phyloP scores from a whole-genome alignment of 1,140 invertebrate genomes.

The Wasmannia auropunctata region DNA sequence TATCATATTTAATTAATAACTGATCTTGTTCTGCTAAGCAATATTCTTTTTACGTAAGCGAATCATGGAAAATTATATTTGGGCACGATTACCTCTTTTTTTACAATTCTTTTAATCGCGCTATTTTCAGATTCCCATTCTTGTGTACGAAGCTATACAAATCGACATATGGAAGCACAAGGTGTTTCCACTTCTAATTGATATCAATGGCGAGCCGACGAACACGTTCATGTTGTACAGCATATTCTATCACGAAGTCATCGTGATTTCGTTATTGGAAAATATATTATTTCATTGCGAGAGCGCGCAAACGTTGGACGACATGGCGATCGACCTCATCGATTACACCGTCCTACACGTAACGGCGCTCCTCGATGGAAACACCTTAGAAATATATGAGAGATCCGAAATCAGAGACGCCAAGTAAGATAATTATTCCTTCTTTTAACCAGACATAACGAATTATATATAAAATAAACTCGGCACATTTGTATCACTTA shows the following conservation, averaged over 20 bases:
- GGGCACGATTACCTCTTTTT: background rate
- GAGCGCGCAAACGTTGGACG: slow-evolving; percentile 89
- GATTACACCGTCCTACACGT: slow-evolving; percentile 89
- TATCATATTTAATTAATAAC: background rate
- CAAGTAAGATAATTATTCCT: slow-evolving; percentile 62
- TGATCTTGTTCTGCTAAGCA: background rate
- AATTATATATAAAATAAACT: slow-evolving; percentile 2
- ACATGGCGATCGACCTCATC: slow-evolving; percentile 90
- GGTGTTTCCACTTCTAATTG: slow-evolving; percentile 90
- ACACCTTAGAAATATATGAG: slow-evolving; percentile 78
- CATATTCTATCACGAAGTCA: slow-evolving; percentile 90
- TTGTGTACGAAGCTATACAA: slow-evolving; percentile 92
- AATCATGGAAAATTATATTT: background rate
- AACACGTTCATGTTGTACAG: slow-evolving; percentile 91
- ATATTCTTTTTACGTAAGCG: background rate
- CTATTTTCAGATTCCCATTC: slow-evolving; percentile 86
- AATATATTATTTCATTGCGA: slow-evolving; percentile 91
- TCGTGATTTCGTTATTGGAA: slow-evolving; percentile 90
- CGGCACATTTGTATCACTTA: background rate
- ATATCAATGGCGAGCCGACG: slow-evolving; percentile 87
- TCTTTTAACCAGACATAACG: background rate
- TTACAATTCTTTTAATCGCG: background rate
- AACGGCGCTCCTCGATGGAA: slow-evolving; percentile 85
- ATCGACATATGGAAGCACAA: slow-evolving; percentile 92
- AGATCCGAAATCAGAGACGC: slow-evolving; percentile 57